Conservation (phyloP, 2,797 vertebrate species). For the Darevskia mixta region DNA sequence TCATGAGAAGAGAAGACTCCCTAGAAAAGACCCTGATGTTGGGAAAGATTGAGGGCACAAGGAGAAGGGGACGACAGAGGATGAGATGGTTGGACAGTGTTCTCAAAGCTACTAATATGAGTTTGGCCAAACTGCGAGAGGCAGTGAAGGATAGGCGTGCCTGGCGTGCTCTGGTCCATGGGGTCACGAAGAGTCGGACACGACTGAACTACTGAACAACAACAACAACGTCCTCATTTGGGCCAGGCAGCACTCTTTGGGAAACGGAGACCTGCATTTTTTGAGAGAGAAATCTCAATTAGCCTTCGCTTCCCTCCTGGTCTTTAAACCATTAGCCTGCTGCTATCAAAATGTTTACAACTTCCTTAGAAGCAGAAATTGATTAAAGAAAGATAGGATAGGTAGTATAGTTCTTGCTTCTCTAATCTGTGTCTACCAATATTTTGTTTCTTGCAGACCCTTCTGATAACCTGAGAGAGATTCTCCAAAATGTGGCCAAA, state of each 20-base stretch:
- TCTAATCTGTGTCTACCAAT: conserved; percentile 14
- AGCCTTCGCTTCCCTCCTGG: too few relatives aligned
- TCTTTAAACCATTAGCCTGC: background rate
- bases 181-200: too few relatives aligned
- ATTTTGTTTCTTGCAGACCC: conserved; percentile 85
- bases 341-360: background rate
- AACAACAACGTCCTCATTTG: background rate
- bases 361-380: background rate
- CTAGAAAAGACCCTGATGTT: too few relatives aligned
- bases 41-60: too few relatives aligned
- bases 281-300: background rate
- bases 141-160: too few relatives aligned
- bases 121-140: too few relatives aligned
- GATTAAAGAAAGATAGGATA: background rate
- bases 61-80: too few relatives aligned
- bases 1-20: too few relatives aligned
- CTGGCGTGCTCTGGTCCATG: too few relatives aligned
- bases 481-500: conserved; percentile 98
- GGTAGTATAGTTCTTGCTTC: background rate
- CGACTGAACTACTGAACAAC: too few relatives aligned
- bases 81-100: too few relatives aligned
- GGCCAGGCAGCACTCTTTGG: background rate
- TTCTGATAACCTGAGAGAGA: conserved; percentile 95
- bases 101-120: too few relatives aligned
- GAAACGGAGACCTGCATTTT: background rate